A percentile compares a stretch with the other conserved stretches of the same genome.
These are phyloP conservation scores for Nothoprocta pentlandii DNA, from an alignment of 2,113 vertebrate genomes.

Conservation along the genomic window DNA sequence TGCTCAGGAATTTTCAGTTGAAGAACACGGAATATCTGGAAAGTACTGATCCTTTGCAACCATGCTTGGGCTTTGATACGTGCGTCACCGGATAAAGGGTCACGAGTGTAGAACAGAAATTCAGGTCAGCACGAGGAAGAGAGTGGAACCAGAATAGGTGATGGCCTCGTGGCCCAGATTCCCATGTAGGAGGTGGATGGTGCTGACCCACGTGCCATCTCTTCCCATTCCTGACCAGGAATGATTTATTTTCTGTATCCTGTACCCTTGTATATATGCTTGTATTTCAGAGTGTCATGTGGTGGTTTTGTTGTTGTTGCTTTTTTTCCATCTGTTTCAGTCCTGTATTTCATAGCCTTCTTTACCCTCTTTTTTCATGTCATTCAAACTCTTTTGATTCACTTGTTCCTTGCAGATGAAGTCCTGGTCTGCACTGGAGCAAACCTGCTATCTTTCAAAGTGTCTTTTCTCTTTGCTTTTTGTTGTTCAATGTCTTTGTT, in stretches of 20 bases:
- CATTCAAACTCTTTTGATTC: background rate
- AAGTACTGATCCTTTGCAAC: background rate
- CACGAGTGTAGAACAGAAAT: background rate
- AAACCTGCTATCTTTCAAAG: background rate
- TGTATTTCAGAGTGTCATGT: background rate
- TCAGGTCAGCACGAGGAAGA: background rate
- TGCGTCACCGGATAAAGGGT: background rate
- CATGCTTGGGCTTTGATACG: background rate
- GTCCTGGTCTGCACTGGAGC: background rate
- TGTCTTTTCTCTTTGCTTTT: background rate
- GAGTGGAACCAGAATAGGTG: fast-evolving
- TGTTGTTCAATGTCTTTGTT: background rate
- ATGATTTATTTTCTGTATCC: background rate
- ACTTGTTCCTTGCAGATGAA: background rate
- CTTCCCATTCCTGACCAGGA: background rate
- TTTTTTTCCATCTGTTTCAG: background rate
- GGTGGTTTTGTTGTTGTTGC: too few species aligned
- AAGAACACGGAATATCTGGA: background rate
- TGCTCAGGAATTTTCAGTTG: background rate
- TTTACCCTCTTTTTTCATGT: background rate
- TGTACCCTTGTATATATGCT: too few species aligned
- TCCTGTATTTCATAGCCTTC: background rate
- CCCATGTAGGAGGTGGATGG: background rate
- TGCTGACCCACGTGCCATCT: background rate
- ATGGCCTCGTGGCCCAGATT: background rate